Conservation (phyloP, 2,113 vertebrate genomes). For the Pachycephala philippinensis region DNA sequence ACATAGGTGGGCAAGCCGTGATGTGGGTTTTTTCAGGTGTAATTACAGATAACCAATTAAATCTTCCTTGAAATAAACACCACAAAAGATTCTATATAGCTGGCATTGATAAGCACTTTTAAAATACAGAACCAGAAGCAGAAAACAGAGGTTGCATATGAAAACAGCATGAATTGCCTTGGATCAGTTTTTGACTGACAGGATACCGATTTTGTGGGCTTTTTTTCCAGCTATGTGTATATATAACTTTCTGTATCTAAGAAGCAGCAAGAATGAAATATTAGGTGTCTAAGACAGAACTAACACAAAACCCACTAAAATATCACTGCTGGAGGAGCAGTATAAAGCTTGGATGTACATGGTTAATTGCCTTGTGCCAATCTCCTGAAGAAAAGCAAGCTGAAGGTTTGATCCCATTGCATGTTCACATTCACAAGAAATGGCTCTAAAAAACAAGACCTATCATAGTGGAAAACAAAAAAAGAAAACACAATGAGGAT, state of each 20-base stretch:
- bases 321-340: neutral
- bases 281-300: neutral
- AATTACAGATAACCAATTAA: neutral
- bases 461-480: neutral
- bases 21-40: neutral
- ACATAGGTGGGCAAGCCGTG: neutral
- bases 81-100: neutral
- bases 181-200: neutral
- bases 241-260: neutral
- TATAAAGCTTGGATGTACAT: neutral
- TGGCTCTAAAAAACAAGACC: neutral
- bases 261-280: neutral
- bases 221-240: neutral
- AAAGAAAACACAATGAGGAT: neutral
- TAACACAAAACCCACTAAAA: neutral
- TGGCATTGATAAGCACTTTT: neutral
- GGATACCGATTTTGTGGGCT: accelerated
- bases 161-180: neutral
- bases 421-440: neutral
- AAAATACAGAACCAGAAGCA: neutral
- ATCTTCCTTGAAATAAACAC: neutral
- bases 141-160: neutral
- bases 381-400: neutral
- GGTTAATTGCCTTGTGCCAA: neutral
- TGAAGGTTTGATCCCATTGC: neutral